phyloP scores from a whole-genome alignment of 2,113 vertebrate genomes.

The Ictidomys tridecemlineatus region DNA sequence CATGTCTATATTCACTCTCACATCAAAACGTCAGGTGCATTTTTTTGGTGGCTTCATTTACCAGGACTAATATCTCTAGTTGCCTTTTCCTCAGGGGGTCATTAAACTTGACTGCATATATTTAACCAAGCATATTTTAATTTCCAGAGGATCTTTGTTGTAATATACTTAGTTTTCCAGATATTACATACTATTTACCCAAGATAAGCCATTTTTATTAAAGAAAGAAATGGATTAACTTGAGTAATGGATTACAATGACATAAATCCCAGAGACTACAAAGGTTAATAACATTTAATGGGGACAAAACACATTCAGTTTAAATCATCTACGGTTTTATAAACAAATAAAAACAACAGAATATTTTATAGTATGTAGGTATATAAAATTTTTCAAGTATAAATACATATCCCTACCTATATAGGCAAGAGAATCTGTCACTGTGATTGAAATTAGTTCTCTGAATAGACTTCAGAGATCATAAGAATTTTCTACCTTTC shows the following conservation, averaged over 20 bases:
- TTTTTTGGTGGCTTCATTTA: neutral
- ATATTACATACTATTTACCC: neutral
- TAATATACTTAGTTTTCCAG: neutral
- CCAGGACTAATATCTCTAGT: neutral
- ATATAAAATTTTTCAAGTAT: neutral
- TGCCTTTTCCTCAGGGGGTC: neutral
- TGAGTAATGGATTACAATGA: conserved; percentile 24
- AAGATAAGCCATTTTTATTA: conserved; percentile 25
- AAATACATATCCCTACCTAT: neutral
- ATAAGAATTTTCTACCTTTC: neutral
- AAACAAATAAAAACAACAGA: neutral
- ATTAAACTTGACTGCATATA: neutral
- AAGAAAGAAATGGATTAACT: neutral
- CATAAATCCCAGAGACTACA: neutral
- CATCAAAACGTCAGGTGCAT: neutral
- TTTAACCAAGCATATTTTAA: conserved; percentile 37
- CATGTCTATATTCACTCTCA: neutral
- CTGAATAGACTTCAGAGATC: neutral
- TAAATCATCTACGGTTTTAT: neutral
- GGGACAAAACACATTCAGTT: neutral
- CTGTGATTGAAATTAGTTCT: neutral
- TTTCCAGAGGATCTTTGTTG: conserved; percentile 23
- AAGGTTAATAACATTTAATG: neutral
- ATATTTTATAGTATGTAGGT: neutral
- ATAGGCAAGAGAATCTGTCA: neutral